Evolutionary conservation across 2,797 vertebrate genomes (phyloP).

Genomic region (Enteromius fasciolatus): DNA sequence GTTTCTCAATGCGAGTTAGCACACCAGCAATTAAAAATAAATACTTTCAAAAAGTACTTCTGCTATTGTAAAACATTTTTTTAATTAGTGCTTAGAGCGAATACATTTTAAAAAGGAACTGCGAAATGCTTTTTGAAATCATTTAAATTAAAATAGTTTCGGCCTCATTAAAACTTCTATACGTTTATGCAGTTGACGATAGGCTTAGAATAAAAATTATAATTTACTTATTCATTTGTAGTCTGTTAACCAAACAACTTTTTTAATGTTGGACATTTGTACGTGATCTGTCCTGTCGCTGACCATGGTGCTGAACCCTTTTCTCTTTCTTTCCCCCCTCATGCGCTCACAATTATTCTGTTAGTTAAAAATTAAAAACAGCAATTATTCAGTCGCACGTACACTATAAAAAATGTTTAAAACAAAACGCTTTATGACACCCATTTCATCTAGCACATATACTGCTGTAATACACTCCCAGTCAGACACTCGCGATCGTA

Average conservation of each 20-base stretch:
- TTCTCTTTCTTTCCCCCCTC: not conserved
- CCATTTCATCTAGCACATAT: not conserved
- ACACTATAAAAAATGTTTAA: not conserved
- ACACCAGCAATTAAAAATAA: slow-evolving; percentile 4
- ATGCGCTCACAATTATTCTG: slow-evolving; percentile 1
- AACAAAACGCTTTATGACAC: slow-evolving; percentile 7
- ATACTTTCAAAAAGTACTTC: not conserved
- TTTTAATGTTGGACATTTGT: not conserved
- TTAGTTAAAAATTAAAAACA: slow-evolving; percentile 34
- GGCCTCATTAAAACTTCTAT: not conserved
- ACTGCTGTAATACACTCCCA: not conserved
- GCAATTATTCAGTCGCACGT: slow-evolving; percentile 1
- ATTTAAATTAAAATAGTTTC: not conserved
- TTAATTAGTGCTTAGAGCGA: not conserved
- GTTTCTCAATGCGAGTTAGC: not conserved
- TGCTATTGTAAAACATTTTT: not conserved
- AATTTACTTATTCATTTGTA: not conserved
- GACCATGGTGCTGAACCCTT: slow-evolving; percentile 55
- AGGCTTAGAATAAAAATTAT: not conserved
- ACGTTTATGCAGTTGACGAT: not conserved
- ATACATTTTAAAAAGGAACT: not conserved
- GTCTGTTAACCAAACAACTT: not conserved
- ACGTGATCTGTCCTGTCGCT: not conserved
- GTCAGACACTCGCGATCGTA: not conserved
- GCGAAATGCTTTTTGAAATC: not conserved